Percentiles rank a stretch among this genome's conserved stretches.
These are phyloP conservation scores for Epinotia ramella DNA, from an alignment of 2,888 invertebrate species.

Conservation along the genomic window DNA sequence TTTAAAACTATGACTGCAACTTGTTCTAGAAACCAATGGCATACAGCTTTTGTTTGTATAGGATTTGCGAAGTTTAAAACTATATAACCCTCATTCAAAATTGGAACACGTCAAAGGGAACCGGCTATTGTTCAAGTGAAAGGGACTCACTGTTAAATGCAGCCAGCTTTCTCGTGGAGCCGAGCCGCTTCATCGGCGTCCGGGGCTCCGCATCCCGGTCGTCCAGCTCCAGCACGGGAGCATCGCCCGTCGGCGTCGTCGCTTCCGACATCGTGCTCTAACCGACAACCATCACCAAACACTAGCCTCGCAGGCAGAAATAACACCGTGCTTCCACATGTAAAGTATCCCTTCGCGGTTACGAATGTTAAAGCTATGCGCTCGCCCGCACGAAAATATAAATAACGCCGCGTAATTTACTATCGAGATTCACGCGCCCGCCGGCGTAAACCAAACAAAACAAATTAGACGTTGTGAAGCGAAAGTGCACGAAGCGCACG, in stretches of 20 bases:
- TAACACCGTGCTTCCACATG: conserved; percentile 44
- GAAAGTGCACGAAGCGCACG: conserved; percentile 43
- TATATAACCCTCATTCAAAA: conserved; percentile 10
- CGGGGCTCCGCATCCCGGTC: conserved; percentile 91
- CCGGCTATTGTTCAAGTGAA: conserved; percentile 38
- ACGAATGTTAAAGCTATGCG: conserved; percentile 44
- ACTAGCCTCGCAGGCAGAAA: conserved; percentile 43
- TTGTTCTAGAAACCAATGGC: neutral
- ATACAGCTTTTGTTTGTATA: neutral
- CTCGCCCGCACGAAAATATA: conserved; percentile 45
- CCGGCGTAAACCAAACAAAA: conserved; percentile 46
- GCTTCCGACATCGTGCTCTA: conserved; percentile 67
- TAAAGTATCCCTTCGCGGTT: conserved; percentile 44
- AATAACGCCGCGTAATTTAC: conserved; percentile 44
- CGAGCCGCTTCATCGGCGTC: conserved; percentile 92
- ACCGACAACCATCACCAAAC: conserved; percentile 45
- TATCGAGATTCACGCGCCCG: conserved; percentile 45
- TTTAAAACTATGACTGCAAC: neutral
- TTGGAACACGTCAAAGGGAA: conserved; percentile 7
- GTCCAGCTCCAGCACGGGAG: conserved; percentile 92
- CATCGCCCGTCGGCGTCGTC: conserved; percentile 94
- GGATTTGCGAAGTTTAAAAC: neutral
- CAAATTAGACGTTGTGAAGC: conserved; percentile 41
- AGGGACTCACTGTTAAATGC: conserved; percentile 89
- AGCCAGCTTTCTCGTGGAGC: conserved; percentile 92